Base-by-base conservation (phyloP, 37 sponge, comb jelly and placozoan species). In the Dysidea cf. avara region DNA sequence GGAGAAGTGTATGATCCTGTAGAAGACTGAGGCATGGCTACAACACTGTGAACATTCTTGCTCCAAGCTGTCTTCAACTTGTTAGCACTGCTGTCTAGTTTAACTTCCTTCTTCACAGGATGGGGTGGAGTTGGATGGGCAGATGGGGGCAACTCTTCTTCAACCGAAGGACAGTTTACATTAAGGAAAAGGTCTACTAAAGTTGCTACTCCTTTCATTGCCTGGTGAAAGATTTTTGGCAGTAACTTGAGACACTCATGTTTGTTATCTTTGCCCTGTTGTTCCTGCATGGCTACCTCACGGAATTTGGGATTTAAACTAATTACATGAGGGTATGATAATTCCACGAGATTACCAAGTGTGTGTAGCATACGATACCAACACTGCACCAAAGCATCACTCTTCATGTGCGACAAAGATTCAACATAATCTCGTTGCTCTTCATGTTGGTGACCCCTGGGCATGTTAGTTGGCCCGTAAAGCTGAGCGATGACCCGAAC, bases 361-460 rank as follows among this genome's bases (percentile, higher is more conserved):
- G 82, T 90, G 74, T 90, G 95, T 0, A 94, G 82, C 69, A 94
- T 70, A 0, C 95, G 60, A 54, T 69, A 94, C 95, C 95, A 94
- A 54, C 85, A 76, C 78, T 94, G 95, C 1, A 86, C 81, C 28
- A 83, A 50, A 0, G 69, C 60, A 63, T 83, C 88, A 6, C 50
- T 32, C 7, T 80, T 35, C 51, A 92, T 60, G 0, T 52, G 53
- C 5, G 50, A 26, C 0, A 80, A 6, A 3, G 74, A 46, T 16
- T 21, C 43, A 0, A 33, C 52, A 53, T 64, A 87, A 32, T 71
- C 76, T 39, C 18, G 0, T 25, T 87, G 83, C 43, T 67, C 61
- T 2, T 49, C 3, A 12, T 5, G 14, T 4, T 31, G 43, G 5
- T 69, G 32, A 35, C 37, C 60, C 2, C 30, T 9, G 5, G 12